A percentile compares a stretch with the other conserved stretches of the same genome.
These are phyloP conservation scores for Diplolepis rosae DNA, from an alignment of 2,888 invertebrate species.

Conservation along the genomic window DNA sequence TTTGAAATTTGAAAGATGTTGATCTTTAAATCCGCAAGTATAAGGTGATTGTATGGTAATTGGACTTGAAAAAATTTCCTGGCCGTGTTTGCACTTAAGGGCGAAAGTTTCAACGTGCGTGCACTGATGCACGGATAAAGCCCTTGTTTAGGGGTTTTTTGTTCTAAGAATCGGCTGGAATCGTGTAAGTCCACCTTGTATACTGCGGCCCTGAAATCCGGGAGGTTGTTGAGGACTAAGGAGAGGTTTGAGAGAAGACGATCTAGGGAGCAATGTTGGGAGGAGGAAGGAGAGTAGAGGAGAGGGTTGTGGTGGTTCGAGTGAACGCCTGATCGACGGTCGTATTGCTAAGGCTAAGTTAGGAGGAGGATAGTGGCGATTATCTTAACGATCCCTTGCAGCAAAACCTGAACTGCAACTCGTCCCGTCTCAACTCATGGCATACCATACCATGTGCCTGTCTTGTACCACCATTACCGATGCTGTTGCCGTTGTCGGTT, in stretches of 20 bases:
- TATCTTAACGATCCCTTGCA: constrained; percentile 73
- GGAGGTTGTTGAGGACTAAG: constrained; percentile 15
- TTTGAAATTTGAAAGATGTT: too few species aligned
- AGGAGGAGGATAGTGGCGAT: constrained; percentile 72
- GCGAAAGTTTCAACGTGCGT: too few species aligned
- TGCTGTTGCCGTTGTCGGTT: constrained; percentile 45
- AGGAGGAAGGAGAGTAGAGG: constrained; percentile 39
- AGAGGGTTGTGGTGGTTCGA: constrained; percentile 41
- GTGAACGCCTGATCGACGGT: constrained; percentile 41
- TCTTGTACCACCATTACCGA: constrained; percentile 35
- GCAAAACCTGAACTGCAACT: constrained; percentile 73
- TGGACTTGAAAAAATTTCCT: too few species aligned
- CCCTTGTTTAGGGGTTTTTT: too few species aligned
- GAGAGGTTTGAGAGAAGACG: constrained; percentile 33
- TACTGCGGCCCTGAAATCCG: constrained; percentile 18
- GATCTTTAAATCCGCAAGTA: too few species aligned
- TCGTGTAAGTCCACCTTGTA: too few species aligned
- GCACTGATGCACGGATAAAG: too few species aligned
- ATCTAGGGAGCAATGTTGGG: constrained; percentile 38
- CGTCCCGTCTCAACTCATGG: constrained; percentile 55
- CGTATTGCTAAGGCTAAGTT: constrained; percentile 66
- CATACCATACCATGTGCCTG: constrained; percentile 38
- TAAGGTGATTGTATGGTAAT: too few species aligned
- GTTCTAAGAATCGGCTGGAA: too few species aligned
- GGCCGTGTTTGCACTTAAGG: too few species aligned